Evolutionary conservation across 2,888 invertebrate species (phyloP), one percentile per base, ranked within the genome.

Genomic region (Agrochola circellaris): DNA sequence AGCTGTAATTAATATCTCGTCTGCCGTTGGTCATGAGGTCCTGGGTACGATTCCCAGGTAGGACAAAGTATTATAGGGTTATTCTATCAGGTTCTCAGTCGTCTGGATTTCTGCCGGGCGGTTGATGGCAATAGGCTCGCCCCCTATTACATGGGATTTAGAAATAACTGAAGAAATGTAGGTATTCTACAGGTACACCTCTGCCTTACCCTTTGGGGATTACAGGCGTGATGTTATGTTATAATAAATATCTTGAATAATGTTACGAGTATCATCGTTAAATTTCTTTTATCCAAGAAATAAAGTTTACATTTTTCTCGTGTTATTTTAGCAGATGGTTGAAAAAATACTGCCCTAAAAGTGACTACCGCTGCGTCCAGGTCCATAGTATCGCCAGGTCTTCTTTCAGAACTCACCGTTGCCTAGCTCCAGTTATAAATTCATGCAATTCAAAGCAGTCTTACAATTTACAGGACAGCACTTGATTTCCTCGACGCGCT

Each of bases 401-500:
- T 38, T 20, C 13, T 26, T 68, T 26, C 8, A 20, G 34, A 17
- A 2, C 23, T 56, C 30, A 8, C 54, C 1, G 54, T 56, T 23
- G 1, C 11, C 15, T 70, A 0, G 9, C 48, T 58, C 11, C 7
- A 60, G 7, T 42, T 61, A 4, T 64, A 71, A 73, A 65, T 69
- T 30, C 2, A 42, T 9, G 17, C 17, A 76, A 56, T 58, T 60
- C 11, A n/a, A 48, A 58, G 20, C 48, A 38, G 23, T 26, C 23
- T 58, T 11, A 60, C 30, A 64, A 73, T 79, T 58, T 73, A 3
- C n/a, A 65, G 9, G 58, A 54, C 9, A 26, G 45, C 48, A 80
- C 60, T 66, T 70, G 30, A 75, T 80, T 80, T 70, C 61, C 48
- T 75, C 20, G 30, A 48, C 11, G 9, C 8, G 30, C 69, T 76